Evolutionary conservation across 2,888 invertebrate genomes (phyloP).

Genomic region (Tinea trinotella): DNA sequence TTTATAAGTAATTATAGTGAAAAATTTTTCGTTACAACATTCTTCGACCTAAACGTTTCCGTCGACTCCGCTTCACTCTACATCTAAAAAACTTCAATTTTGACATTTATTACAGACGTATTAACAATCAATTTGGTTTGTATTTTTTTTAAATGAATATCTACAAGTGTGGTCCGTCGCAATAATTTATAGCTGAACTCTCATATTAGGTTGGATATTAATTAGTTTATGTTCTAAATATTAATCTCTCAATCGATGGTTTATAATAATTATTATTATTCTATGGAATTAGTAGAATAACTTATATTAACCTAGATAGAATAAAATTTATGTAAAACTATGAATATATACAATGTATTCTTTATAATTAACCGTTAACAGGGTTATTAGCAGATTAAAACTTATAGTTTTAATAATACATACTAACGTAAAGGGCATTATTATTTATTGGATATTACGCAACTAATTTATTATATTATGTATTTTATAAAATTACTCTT

Average conservation of each 20-base stretch:
- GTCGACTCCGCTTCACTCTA: conserved; percentile 21
- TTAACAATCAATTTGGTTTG: not conserved
- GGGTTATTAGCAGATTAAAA: too few relatives aligned
- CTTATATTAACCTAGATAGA: not conserved
- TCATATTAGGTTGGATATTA: not conserved
- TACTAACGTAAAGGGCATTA: too few relatives aligned
- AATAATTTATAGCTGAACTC: not conserved
- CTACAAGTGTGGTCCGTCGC: not conserved
- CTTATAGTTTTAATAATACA: too few relatives aligned
- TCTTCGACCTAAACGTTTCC: conserved; percentile 46
- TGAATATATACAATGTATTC: too few relatives aligned
- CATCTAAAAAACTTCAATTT: not conserved
- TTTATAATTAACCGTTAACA: too few relatives aligned
- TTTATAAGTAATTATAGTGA: conserved; percentile 63
- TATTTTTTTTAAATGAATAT: not conserved
- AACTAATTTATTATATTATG: too few relatives aligned
- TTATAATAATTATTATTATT: not conserved
- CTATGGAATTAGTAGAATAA: not conserved
- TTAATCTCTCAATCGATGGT: conserved; percentile 1
- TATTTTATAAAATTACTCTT: too few relatives aligned
- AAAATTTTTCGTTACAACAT: conserved; percentile 34
- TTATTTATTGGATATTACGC: too few relatives aligned
- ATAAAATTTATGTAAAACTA: too few relatives aligned
- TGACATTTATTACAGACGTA: not conserved
- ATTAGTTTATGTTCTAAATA: not conserved